A percentile compares a stretch with the other conserved stretches of the same genome.
Evolutionary conservation across 2,113 vertebrate genomes (phyloP).

Genomic region (Tursiops truncatus): DNA sequence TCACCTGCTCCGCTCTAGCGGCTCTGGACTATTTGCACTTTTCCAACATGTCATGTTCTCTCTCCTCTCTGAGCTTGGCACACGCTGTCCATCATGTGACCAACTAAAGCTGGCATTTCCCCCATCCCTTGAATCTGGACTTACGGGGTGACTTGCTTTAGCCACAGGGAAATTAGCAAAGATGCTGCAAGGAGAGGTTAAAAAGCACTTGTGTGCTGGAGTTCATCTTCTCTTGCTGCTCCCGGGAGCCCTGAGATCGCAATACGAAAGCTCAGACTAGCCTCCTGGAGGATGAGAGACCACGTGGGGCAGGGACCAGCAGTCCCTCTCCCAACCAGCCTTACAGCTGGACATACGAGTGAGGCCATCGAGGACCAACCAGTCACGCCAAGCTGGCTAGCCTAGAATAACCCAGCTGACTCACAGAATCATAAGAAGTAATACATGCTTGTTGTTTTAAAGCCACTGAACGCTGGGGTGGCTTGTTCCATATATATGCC

Average conservation of each 20-base stretch:
- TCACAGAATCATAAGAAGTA: neutral
- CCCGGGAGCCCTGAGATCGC: neutral
- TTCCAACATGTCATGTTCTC: neutral
- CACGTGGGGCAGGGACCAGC: neutral
- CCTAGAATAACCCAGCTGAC: neutral
- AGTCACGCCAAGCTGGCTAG: neutral
- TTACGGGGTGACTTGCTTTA: neutral
- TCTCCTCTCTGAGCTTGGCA: neutral
- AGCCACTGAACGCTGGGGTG: neutral
- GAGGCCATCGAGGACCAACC: neutral
- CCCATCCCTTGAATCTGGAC: neutral
- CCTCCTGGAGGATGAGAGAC: neutral
- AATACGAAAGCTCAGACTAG: neutral
- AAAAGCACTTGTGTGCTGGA: neutral
- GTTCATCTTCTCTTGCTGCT: neutral
- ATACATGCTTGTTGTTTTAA: neutral
- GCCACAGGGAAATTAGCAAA: neutral
- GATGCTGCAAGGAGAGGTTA: neutral
- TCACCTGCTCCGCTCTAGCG: neutral
- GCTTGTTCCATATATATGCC: neutral
- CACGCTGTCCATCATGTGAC: fast-evolving
- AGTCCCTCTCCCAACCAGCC: neutral
- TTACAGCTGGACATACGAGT: neutral
- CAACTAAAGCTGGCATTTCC: neutral
- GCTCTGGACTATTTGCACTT: neutral